Evolutionary conservation across 2,888 invertebrate genomes (phyloP).

Genomic region (Nomada fucata): DNA sequence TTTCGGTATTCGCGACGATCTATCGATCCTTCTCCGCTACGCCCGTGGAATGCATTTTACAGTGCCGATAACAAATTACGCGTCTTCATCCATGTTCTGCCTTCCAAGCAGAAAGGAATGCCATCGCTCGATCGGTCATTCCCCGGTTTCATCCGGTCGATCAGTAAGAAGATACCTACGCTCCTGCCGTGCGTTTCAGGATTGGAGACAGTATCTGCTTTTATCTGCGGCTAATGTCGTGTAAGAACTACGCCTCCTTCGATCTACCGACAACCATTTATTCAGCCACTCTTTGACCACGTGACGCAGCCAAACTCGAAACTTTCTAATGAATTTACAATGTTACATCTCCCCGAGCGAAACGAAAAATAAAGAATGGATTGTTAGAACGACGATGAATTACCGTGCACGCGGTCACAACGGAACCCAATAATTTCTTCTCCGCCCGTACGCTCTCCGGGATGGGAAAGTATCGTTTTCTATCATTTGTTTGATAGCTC

Average conservation of each 20-base stretch:
- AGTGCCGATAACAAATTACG: conserved; percentile 66
- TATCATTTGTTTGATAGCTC: conserved; percentile 8
- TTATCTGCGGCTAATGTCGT: conserved; percentile 81
- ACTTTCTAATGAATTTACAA: conserved; percentile 45
- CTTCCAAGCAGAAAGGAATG: conserved; percentile 65
- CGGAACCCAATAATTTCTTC: background rate
- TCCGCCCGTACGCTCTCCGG: background rate
- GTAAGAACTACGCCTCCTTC: conserved; percentile 78
- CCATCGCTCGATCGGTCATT: conserved; percentile 72
- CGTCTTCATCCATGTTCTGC: conserved; percentile 62
- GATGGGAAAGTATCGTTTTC: background rate
- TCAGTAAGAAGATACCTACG: conserved; percentile 76
- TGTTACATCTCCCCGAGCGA: background rate
- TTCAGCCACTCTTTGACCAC: conserved; percentile 58
- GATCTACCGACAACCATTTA: conserved; percentile 76
- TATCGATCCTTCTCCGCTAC: conserved; percentile 14
- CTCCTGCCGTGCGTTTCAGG: conserved; percentile 76
- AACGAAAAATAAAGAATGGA: background rate
- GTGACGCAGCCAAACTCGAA: conserved; percentile 37
- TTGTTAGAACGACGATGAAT: background rate
- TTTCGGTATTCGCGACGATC: conserved; percentile 41
- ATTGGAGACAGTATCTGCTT: conserved; percentile 80
- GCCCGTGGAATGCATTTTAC: conserved; percentile 54
- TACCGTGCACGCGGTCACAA: background rate
- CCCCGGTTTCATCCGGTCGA: conserved; percentile 66